These are phyloP conservation scores for Zaprionus lineosus DNA, from an alignment of 2,888 invertebrate genomes.

Conservation along the genomic window DNA sequence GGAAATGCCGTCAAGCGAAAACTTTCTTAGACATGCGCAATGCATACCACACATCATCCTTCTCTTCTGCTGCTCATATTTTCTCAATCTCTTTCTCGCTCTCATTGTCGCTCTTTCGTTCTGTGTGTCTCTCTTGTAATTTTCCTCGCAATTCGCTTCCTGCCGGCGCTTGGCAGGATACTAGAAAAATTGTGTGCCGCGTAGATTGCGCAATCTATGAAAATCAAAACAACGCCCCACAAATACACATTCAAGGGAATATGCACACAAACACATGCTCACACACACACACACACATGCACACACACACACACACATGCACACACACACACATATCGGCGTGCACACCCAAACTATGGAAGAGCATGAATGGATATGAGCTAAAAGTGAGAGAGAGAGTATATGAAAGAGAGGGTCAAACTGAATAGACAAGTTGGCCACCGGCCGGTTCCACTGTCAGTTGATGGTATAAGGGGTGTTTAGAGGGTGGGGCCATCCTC, in stretches of 20 bases:
- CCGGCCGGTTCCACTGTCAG: conserved; percentile 58
- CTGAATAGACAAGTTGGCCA: conserved; percentile 55
- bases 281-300: conserved; percentile 3
- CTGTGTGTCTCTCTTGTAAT: neutral
- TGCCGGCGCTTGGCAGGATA: conserved; percentile 20
- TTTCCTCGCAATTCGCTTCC: too few relatives aligned
- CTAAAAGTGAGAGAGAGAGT: conserved; percentile 2
- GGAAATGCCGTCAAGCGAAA: neutral
- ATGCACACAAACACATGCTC: neutral
- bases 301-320: conserved; percentile 5
- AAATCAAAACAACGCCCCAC: conserved; percentile 77
- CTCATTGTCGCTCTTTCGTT: neutral
- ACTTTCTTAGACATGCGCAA: conserved; percentile 42
- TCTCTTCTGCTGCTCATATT: neutral
- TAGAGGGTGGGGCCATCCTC: neutral
- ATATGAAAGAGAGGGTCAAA: neutral
- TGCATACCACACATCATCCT: conserved; percentile 4
- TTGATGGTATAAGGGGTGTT: neutral
- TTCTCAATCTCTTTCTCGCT: conserved; percentile 4
- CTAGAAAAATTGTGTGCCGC: conserved; percentile 35
- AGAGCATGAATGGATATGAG: conserved; percentile 25
- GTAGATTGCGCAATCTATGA: conserved; percentile 73
- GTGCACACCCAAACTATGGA: too few relatives aligned
- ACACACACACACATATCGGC: too few relatives aligned
- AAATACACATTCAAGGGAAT: conserved; percentile 54